These are phyloP conservation scores for Folsomia manolachei DNA, from an alignment of 2,888 invertebrate species.

Conservation along the genomic window DNA sequence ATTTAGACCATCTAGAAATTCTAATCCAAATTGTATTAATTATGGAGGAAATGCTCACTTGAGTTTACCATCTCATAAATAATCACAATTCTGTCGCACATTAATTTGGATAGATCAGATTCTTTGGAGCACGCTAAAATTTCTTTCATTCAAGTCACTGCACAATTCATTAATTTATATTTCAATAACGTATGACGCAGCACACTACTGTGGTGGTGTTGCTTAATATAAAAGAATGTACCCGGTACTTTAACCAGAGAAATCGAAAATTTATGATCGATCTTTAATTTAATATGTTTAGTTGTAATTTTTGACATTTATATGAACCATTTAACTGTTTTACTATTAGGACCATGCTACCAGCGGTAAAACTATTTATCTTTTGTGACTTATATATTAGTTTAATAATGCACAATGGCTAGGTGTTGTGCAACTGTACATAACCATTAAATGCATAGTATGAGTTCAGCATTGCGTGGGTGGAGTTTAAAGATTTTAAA, in stretches of 20 bases:
- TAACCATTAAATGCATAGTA: not conserved
- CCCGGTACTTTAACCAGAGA: slow-evolving; percentile 8
- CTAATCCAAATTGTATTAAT: not conserved
- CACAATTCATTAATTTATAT: too few relatives aligned
- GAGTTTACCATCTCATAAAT: not conserved
- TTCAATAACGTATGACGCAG: too few relatives aligned
- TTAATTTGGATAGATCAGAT: not conserved
- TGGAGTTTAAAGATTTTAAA: not conserved
- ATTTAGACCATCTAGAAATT: too few relatives aligned
- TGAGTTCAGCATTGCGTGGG: too few relatives aligned
- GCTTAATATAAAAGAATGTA: not conserved
- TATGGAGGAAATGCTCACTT: not conserved
- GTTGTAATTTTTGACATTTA: not conserved
- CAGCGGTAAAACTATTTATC: not conserved
- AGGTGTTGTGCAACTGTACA: not conserved
- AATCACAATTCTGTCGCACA: not conserved
- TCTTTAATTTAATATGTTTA: not conserved
- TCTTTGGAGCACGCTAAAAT: too few relatives aligned
- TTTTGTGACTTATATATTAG: not conserved
- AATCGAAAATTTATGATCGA: slow-evolving; percentile 9
- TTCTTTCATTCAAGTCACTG: too few relatives aligned
- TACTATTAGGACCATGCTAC: not conserved
- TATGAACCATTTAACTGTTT: not conserved
- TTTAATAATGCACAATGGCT: not conserved
- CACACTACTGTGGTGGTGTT: too few relatives aligned